A percentile compares a stretch with the other conserved stretches of the same genome.
These are phyloP conservation scores for Ivindomyrus marchei DNA, from an alignment of 2,113 vertebrate species.

Conservation along the genomic window DNA sequence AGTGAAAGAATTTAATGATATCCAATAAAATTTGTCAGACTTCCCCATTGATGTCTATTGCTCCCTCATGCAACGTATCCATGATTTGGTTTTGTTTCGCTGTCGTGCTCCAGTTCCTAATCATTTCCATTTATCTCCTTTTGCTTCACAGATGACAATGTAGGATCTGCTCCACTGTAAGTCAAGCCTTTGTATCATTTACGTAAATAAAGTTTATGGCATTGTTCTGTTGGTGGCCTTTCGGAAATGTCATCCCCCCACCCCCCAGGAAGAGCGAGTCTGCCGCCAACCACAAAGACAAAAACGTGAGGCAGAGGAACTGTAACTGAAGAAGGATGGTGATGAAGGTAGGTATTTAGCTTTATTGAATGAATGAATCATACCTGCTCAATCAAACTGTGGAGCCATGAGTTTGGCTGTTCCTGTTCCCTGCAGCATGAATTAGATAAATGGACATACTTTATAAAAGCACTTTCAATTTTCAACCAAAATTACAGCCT, in stretches of 20 bases:
- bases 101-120: neutral
- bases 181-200: slow-evolving; percentile 44
- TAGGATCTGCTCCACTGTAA: slow-evolving; percentile 88
- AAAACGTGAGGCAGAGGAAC: slow-evolving; percentile 86
- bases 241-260: neutral
- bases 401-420: neutral
- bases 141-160: slow-evolving; percentile 75
- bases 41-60: neutral
- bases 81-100: neutral
- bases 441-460: neutral
- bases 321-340: slow-evolving; percentile 64
- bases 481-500: neutral
- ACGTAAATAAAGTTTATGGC: neutral
- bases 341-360: slow-evolving; percentile 38
- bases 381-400: neutral
- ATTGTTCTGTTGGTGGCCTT: neutral
- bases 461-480: neutral
- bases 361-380: neutral
- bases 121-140: slow-evolving; percentile 17
- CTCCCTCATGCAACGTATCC: neutral
- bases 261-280: slow-evolving; percentile 80
- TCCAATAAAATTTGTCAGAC: neutral
- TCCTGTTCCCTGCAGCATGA: neutral
- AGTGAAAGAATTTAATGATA: slow-evolving; percentile 1
- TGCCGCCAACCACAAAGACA: slow-evolving; percentile 78